Evolutionary conservation across 2,888 invertebrate species (phyloP).

Genomic region (Andrena minutula): DNA sequence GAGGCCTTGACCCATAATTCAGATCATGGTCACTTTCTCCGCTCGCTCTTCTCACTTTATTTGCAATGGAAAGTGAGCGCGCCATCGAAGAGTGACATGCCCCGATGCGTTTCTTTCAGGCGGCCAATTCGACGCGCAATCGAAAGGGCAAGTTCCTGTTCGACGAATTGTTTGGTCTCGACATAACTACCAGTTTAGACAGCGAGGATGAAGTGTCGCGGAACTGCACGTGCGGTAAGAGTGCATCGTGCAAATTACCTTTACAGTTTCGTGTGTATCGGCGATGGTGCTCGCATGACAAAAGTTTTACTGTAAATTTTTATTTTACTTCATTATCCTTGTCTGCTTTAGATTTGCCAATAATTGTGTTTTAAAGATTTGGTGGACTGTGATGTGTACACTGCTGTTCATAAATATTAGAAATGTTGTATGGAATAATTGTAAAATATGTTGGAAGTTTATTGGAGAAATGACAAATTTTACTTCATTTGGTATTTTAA

Average conservation of each 20-base stretch:
- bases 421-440: too few species aligned
- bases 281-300: not conserved
- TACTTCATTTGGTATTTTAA: too few species aligned
- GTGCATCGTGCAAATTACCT: not conserved
- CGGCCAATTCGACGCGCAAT: slow-evolving; percentile 79
- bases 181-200: slow-evolving; percentile 78
- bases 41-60: slow-evolving; percentile 58
- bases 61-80: slow-evolving; percentile 72
- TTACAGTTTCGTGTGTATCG: not conserved
- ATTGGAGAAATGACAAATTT: too few species aligned
- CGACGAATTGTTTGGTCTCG: slow-evolving; percentile 90
- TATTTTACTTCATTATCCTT: too few species aligned
- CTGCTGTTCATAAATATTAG: too few species aligned
- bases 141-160: slow-evolving; percentile 90
- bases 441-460: too few species aligned
- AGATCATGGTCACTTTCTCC: slow-evolving; percentile 77
- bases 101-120: slow-evolving; percentile 66
- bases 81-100: slow-evolving; percentile 18
- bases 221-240: slow-evolving; percentile 92
- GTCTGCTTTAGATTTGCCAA: too few species aligned
- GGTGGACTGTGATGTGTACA: too few species aligned
- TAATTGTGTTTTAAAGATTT: too few species aligned
- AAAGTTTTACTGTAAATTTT: too few species aligned
- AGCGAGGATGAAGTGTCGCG: slow-evolving; percentile 86
- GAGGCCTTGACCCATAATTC: slow-evolving; percentile 80